These are phyloP conservation scores for Eurois occulta DNA, from an alignment of 2,888 invertebrate genomes.

Conservation along the genomic window DNA sequence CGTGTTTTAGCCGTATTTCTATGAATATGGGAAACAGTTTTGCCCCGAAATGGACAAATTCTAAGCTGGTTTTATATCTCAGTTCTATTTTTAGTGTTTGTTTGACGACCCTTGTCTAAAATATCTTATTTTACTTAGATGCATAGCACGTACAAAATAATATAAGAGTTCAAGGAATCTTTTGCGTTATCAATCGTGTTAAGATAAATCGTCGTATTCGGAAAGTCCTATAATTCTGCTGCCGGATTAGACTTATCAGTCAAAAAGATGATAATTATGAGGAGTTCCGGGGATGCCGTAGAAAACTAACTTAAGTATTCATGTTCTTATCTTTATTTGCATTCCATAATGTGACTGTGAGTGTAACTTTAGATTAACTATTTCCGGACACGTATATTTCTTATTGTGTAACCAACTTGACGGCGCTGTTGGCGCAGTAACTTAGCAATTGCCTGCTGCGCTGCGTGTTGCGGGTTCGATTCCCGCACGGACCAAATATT, in stretches of 20 bases:
- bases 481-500: too few relatives aligned
- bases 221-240: background rate
- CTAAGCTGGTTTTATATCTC: background rate
- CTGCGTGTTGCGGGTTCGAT: too few relatives aligned
- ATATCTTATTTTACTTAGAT: background rate
- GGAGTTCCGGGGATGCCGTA: background rate
- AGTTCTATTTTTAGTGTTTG: background rate
- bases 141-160: background rate
- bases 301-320: conserved; percentile 1
- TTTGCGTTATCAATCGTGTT: background rate
- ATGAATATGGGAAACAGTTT: background rate
- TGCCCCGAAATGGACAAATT: background rate
- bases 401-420: background rate
- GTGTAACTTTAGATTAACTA: background rate
- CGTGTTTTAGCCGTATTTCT: background rate
- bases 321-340: background rate
- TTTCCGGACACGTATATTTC: background rate
- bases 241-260: conserved; percentile 10
- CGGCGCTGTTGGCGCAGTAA: too few relatives aligned
- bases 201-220: background rate
- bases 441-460: too few relatives aligned
- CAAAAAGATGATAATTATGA: background rate
- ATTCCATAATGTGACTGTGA: background rate
- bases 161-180: background rate
- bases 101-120: background rate